Evolutionary conservation across 2,888 invertebrate species (phyloP).

Genomic region (Timema podura): DNA sequence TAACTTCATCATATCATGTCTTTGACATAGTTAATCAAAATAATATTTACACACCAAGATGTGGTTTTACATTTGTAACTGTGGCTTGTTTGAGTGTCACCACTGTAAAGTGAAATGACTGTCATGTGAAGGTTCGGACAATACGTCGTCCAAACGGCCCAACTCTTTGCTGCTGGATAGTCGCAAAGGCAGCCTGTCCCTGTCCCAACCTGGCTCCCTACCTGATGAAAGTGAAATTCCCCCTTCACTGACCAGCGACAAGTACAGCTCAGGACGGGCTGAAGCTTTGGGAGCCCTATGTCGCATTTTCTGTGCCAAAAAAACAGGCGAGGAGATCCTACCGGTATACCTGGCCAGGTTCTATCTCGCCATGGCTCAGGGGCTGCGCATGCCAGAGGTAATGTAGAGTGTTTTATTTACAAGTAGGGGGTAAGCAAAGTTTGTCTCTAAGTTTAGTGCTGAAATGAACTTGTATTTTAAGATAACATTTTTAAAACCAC

Average conservation of each 20-base stretch:
- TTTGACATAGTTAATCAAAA: too few relatives aligned
- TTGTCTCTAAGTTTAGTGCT: too few relatives aligned
- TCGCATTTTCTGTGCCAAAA: slow-evolving; percentile 92
- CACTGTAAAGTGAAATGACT: too few relatives aligned
- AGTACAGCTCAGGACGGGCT: slow-evolving; percentile 70
- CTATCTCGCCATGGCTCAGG: slow-evolving; percentile 87
- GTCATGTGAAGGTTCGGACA: slow-evolving; percentile 14
- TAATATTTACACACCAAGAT: too few relatives aligned
- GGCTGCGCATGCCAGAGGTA: slow-evolving; percentile 64
- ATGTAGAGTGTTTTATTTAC: not conserved
- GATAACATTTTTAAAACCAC: too few relatives aligned
- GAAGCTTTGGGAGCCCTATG: slow-evolving; percentile 94
- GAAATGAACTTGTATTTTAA: too few relatives aligned
- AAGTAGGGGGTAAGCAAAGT: too few relatives aligned
- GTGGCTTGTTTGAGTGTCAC: too few relatives aligned
- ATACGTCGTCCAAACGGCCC: slow-evolving; percentile 52
- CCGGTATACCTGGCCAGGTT: slow-evolving; percentile 91
- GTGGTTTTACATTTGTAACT: too few relatives aligned
- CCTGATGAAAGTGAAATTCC: slow-evolving; percentile 65
- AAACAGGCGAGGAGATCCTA: slow-evolving; percentile 88
- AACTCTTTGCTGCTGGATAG: slow-evolving; percentile 63
- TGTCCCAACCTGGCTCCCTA: slow-evolving; percentile 62
- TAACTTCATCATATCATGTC: too few relatives aligned
- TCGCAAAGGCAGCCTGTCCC: slow-evolving; percentile 50
- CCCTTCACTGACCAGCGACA: slow-evolving; percentile 66